A percentile compares a stretch with the other conserved stretches of the same genome.
Evolutionary conservation across 2,888 invertebrate genomes (phyloP).

Genomic region (Mesorhabditis spiculigera): DNA sequence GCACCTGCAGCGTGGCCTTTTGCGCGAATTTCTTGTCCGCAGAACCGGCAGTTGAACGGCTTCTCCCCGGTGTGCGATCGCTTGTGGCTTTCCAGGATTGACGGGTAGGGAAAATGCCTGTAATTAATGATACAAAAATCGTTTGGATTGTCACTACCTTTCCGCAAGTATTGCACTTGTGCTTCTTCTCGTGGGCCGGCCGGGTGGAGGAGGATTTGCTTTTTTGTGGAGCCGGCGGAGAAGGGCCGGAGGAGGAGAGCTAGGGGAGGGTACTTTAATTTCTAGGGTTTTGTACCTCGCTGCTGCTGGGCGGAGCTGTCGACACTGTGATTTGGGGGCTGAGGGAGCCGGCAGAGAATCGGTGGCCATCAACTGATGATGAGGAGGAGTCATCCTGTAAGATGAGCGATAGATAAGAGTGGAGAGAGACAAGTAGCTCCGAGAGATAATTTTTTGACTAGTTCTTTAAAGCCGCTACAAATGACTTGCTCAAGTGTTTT

Average conservation of each 20-base stretch:
- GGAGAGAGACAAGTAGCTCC: too few species aligned
- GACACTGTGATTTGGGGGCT: background rate
- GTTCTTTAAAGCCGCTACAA: too few species aligned
- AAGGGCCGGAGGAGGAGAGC: conserved; percentile 8
- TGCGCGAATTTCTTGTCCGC: conserved; percentile 58
- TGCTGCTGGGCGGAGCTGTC: background rate
- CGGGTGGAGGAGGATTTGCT: background rate
- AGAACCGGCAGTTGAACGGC: conserved; percentile 56
- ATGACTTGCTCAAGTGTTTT: too few species aligned
- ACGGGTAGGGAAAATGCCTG: conserved; percentile 49
- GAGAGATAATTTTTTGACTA: too few species aligned
- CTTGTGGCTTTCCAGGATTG: conserved; percentile 58
- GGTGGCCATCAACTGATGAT: conserved; percentile 5
- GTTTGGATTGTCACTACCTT: conserved; percentile 27
- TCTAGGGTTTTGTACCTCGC: background rate
- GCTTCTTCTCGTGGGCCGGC: conserved; percentile 43
- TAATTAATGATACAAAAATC: background rate
- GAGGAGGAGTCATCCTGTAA: background rate
- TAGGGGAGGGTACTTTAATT: too few species aligned
- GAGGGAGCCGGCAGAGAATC: background rate
- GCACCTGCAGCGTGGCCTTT: conserved; percentile 59
- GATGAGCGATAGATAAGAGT: too few species aligned
- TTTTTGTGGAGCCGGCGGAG: background rate
- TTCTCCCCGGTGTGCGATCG: conserved; percentile 59
- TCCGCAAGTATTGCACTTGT: conserved; percentile 52